Conservation (phyloP, 1,140 invertebrate genomes). For the Diploscapter pachys region DNA sequence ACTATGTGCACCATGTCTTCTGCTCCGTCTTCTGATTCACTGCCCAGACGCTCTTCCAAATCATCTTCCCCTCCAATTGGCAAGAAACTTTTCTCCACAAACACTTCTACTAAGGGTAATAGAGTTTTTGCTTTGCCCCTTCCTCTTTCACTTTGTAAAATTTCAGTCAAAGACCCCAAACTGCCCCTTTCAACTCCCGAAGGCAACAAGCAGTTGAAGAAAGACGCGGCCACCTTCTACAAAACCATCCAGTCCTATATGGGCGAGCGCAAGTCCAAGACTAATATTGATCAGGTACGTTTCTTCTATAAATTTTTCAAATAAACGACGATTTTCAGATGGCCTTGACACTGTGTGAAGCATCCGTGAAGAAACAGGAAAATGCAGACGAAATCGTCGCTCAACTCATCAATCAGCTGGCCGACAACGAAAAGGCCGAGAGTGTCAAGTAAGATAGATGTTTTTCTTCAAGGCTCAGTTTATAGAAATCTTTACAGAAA, state of each 20-base stretch:
- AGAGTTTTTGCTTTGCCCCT: no score
- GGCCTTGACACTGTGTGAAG: constrained; percentile 81
- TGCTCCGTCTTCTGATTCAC: no score
- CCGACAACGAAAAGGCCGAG: constrained; percentile 28
- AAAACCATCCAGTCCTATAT: constrained; percentile 93
- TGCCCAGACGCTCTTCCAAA: no score
- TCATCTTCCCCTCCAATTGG: no score
- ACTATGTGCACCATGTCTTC: no score
- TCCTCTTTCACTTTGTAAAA: no score
- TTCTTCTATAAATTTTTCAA: not conserved
- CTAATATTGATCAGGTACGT: constrained; percentile 22
- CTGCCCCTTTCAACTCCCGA: constrained; percentile 79
- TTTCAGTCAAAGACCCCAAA: constrained; percentile 62
- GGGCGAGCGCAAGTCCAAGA: constrained; percentile 74
- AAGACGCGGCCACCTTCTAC: constrained; percentile 86
- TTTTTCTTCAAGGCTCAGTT: not conserved
- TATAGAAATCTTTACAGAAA: no score
- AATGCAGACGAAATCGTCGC: constrained; percentile 88
- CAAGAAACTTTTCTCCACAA: no score
- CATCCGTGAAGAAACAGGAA: constrained; percentile 74
- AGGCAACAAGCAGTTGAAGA: constrained; percentile 78
- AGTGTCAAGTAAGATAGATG: constrained; percentile 17
- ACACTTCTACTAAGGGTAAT: no score
- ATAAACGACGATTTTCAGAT: constrained; percentile 61
- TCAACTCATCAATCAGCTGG: constrained; percentile 79